Conservation (phyloP, 2,888 invertebrate genomes). For the Sepioteuthis lessoniana region DNA sequence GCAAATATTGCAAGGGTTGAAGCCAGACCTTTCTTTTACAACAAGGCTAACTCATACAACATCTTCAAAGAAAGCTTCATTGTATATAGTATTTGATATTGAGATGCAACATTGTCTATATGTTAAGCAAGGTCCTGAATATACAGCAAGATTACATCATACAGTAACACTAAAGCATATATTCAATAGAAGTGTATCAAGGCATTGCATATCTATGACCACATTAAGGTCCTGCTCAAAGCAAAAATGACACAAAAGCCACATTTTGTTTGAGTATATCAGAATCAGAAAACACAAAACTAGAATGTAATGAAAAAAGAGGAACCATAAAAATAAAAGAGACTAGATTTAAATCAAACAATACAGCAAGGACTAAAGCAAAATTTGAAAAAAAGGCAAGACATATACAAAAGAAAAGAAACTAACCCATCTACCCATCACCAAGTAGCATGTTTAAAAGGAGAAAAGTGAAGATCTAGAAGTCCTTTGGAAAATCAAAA, state of each 20-base stretch:
- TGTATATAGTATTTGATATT: not conserved
- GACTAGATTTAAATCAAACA: conserved; percentile 20
- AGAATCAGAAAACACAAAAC: conserved; percentile 15
- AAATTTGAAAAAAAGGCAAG: not conserved
- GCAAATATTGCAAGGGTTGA: not conserved
- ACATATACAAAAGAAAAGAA: conserved; percentile 23
- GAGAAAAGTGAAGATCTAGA: conserved; percentile 33
- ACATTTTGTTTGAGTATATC: conserved; percentile 33
- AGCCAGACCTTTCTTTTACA: conserved; percentile 11
- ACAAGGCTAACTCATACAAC: not conserved
- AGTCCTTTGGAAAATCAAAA: not conserved
- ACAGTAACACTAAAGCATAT: conserved; percentile 33
- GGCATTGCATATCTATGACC: conserved; percentile 33
- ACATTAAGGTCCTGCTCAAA: conserved; percentile 2
- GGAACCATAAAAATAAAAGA: not conserved
- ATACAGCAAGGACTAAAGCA: conserved; percentile 6
- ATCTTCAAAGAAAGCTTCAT: conserved; percentile 12
- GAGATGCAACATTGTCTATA: not conserved
- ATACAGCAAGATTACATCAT: conserved; percentile 9
- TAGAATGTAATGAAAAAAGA: not conserved
- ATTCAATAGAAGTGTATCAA: conserved; percentile 1
- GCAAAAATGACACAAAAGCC: conserved; percentile 33
- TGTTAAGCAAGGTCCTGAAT: not conserved
- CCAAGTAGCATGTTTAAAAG: conserved; percentile 33
- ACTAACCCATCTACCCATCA: conserved; percentile 23